Conservation (phyloP, 1,140 invertebrate genomes). For the Nasonia vitripennis region DNA sequence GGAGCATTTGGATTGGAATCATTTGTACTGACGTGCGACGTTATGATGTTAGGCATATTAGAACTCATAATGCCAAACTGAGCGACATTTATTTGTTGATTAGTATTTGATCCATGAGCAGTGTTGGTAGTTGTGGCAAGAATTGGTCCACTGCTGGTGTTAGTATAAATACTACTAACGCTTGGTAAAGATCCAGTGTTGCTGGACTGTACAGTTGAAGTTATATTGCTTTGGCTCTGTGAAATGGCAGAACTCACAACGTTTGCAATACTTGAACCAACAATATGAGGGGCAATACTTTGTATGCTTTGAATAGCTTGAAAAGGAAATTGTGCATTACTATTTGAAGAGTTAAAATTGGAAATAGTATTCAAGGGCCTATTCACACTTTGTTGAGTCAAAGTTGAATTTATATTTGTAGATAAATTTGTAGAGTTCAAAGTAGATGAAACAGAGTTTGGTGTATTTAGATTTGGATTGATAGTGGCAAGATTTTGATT, state of each 20-base stretch:
- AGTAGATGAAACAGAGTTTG: slow-evolving; percentile 48
- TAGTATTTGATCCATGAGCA: slow-evolving; percentile 65
- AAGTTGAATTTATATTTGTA: slow-evolving; percentile 63
- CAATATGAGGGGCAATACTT: slow-evolving; percentile 71
- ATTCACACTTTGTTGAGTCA: slow-evolving; percentile 66
- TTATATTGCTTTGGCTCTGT: slow-evolving; percentile 65
- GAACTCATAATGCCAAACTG: slow-evolving; percentile 72
- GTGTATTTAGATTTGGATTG: slow-evolving; percentile 52
- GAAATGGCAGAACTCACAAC: slow-evolving; percentile 64
- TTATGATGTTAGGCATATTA: slow-evolving; percentile 67
- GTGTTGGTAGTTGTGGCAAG: slow-evolving; percentile 64
- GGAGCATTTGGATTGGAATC: slow-evolving; percentile 46
- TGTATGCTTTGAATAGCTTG: slow-evolving; percentile 73
- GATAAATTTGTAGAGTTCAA: slow-evolving; percentile 54
- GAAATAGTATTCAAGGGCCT: slow-evolving; percentile 66
- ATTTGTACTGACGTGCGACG: slow-evolving; percentile 60
- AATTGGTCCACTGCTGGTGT: slow-evolving; percentile 65
- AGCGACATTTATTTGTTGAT: slow-evolving; percentile 67
- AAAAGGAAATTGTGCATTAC: slow-evolving; percentile 65
- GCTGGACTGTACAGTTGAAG: slow-evolving; percentile 44
- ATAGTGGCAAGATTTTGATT: slow-evolving; percentile 62
- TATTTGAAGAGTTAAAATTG: slow-evolving; percentile 68
- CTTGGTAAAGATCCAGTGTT: slow-evolving; percentile 61
- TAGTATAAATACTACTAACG: slow-evolving; percentile 68
- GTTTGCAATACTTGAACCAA: slow-evolving; percentile 68